Conservation (phyloP, 2,888 invertebrate genomes). For the Diarsia rubi region DNA sequence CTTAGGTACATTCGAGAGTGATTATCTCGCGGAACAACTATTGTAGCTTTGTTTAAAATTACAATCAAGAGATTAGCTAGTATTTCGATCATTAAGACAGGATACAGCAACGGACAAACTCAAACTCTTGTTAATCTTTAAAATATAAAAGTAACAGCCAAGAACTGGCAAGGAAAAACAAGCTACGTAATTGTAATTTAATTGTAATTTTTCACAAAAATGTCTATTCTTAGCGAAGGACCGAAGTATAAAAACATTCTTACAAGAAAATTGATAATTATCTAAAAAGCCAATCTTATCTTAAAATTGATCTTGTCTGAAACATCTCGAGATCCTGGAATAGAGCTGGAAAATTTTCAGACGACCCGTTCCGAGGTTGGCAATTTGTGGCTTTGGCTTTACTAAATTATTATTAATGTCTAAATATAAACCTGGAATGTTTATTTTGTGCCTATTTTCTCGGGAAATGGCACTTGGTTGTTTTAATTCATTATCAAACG, state of each 20-base stretch:
- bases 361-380: not conserved
- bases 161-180: not conserved
- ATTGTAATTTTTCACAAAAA: constrained; percentile 9
- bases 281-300: constrained; percentile 24
- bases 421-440: constrained; percentile 14
- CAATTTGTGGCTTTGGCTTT: constrained; percentile 27
- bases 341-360: constrained; percentile 25
- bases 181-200: no score
- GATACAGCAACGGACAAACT: not conserved
- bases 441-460: constrained; percentile 8
- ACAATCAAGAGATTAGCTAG: no score
- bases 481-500: not conserved
- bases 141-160: not conserved
- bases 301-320: constrained; percentile 37
- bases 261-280: constrained; percentile 8
- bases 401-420: constrained; percentile 3
- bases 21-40: no score
- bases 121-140: not conserved
- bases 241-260: not conserved
- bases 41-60: no score
- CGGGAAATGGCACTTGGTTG: not conserved
- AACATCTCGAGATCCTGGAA: constrained; percentile 23
- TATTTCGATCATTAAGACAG: no score
- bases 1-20: no score
- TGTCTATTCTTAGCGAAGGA: not conserved